Conservation (phyloP, 2,888 invertebrate genomes). For the Sussaba pulchella region DNA sequence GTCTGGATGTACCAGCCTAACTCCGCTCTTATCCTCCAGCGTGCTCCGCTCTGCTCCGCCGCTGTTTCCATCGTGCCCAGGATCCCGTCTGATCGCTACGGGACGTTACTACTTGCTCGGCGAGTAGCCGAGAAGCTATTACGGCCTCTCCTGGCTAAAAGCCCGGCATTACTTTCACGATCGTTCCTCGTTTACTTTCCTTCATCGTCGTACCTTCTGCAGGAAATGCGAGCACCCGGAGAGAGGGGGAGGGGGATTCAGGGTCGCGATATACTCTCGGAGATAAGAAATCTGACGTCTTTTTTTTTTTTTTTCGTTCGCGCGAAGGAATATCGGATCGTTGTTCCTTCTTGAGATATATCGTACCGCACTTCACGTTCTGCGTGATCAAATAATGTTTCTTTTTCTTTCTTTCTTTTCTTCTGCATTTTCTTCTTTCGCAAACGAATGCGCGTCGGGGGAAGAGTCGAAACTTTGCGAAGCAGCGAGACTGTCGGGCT, state of each 20-base stretch:
- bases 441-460: not conserved
- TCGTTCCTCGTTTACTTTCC: not conserved
- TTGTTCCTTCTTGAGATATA: not conserved
- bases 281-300: conserved; percentile 12
- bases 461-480: not conserved
- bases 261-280: not conserved
- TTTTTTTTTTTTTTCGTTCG: not conserved
- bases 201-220: not conserved
- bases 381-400: not conserved
- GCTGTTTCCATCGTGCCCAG: not conserved
- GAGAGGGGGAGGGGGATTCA: not conserved
- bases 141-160: conserved; percentile 18
- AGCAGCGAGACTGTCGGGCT: not conserved
- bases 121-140: conserved; percentile 36
- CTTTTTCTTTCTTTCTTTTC: not conserved
- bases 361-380: not conserved
- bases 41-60: not conserved
- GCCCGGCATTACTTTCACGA: not conserved
- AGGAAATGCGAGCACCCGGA: too few relatives aligned
- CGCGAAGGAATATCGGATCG: too few relatives aligned
- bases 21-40: conserved; percentile 21
- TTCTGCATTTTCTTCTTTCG: not conserved
- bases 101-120: conserved; percentile 5
- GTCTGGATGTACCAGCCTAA: conserved; percentile 31
- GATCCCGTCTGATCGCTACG: conserved; percentile 14